Base-by-base conservation (phyloP, 2,797 vertebrate genomes). In the Etheostoma perlongum region DNA sequence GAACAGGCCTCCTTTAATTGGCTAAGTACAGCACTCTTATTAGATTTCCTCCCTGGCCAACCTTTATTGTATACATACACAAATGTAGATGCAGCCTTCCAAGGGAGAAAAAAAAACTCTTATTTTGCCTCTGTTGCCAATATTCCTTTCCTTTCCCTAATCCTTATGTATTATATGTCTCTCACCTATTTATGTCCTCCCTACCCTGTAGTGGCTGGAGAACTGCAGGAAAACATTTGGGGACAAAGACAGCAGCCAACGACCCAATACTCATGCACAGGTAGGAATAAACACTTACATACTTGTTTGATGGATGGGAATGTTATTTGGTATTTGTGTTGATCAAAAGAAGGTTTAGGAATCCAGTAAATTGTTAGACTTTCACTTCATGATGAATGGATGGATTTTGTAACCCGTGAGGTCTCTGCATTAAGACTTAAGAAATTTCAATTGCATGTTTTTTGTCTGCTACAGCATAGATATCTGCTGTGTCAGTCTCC, bases 191-290 rank as follows among this genome's bases (percentile, higher is more conserved):
- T 6, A 23, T 64, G 30, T 67, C 71, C 47, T 78, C 33, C 40
- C 47, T 23, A 82, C 78, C 72, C 83, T 90, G n/a, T 72, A 99
- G 98, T 99, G 98, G 98, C 92, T 99, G 76, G 96, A 98, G 71
- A 97, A 99, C 90, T 99, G 98, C 94, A 97, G 96, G 94, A 97
- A 96, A 88, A 98, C 97, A 1, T 99, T 99, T 83, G 95, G 97
- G 66, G 95, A 96, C 80, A 96, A 97, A 92, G 96, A 97, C 67
- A 89, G 95, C 83, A 90, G 92, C 88, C 96, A 95, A 52, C 91
- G 86, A 71, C 83, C 93, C 58, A 96, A 95, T 69, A 96, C 95
- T 79, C 97, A 97, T 48, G 94, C 96, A 76, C 97, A 99, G 95
- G 98, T 99, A 96, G 77, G 86, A 73, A 8, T 55, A 12, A 54